phyloP scores from a whole-genome alignment of 2,113 vertebrate species.

The Xyliphius kryptos region DNA sequence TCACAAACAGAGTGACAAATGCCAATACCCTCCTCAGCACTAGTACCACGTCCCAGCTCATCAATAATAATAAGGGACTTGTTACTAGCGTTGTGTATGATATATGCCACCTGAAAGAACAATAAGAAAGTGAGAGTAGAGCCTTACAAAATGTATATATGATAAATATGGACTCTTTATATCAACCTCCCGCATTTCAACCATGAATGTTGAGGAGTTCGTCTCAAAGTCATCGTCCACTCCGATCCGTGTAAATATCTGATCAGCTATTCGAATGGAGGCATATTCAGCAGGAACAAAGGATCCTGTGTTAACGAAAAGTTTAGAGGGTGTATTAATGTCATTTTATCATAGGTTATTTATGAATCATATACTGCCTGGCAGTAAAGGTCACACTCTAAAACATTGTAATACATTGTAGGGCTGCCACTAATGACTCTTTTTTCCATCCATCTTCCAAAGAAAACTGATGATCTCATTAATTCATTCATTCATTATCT shows the following conservation, averaged over 20 bases:
- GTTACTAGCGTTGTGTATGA: constrained; percentile 86
- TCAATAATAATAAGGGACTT: constrained; percentile 91
- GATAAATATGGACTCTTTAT: constrained; percentile 2
- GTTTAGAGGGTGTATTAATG: no score
- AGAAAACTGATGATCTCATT: no score
- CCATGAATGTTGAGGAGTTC: constrained; percentile 93
- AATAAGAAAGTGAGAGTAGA: neutral
- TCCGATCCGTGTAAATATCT: constrained; percentile 95
- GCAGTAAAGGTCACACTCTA: no score
- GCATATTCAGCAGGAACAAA: constrained; percentile 90
- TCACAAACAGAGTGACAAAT: constrained; percentile 90
- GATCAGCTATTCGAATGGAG: constrained; percentile 83
- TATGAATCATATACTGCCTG: no score
- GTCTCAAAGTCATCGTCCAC: constrained; percentile 97
- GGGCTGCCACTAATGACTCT: no score
- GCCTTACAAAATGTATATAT: neutral
- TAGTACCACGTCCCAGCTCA: constrained; percentile 91
- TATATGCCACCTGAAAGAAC: constrained; percentile 78
- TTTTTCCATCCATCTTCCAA: no score
- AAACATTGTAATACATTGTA: no score
- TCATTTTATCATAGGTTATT: no score
- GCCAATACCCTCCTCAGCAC: constrained; percentile 89
- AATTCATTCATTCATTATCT: no score
- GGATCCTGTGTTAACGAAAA: constrained; percentile 66
- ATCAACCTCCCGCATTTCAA: constrained; percentile 91